Percentiles rank a stretch among this genome's conserved stretches.
Evolutionary conservation across 2,113 vertebrate species (phyloP).

Genomic region (Ramphastos sulfuratus): DNA sequence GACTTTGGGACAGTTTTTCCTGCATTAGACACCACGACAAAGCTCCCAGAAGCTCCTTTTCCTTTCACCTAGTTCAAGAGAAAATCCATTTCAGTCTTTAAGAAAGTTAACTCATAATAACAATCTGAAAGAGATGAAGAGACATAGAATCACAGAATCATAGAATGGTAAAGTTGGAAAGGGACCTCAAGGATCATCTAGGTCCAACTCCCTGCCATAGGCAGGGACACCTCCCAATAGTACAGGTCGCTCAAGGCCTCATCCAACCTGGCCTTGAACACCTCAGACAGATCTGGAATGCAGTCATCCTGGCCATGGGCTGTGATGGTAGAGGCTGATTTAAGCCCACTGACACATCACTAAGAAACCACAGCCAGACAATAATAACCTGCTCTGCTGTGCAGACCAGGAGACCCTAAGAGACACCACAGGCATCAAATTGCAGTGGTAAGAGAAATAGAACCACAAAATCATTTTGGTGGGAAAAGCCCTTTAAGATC

Average conservation of each 20-base stretch:
- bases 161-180: too few species aligned
- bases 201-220: too few species aligned
- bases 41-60: conserved; percentile 95
- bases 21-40: conserved; percentile 84
- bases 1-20: conserved; percentile 82
- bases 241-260: too few species aligned
- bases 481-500: not conserved
- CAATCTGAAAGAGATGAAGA: not conserved
- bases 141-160: not conserved
- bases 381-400: not conserved
- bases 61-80: conserved; percentile 83
- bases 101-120: not conserved
- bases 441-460: not conserved
- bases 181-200: too few species aligned
- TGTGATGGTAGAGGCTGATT: not conserved
- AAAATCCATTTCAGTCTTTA: conserved; percentile 16
- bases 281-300: not conserved
- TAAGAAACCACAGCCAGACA: not conserved
- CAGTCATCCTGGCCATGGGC: not conserved
- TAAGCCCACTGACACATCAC: not conserved
- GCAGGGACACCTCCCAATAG: too few species aligned
- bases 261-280: too few species aligned
- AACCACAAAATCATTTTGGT: not conserved
- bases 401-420: not conserved
- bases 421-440: not conserved